A percentile compares a stretch with the other conserved stretches of the same genome.
Evolutionary conservation across 2,888 invertebrate species (phyloP).

Genomic region (Patella depressa): DNA sequence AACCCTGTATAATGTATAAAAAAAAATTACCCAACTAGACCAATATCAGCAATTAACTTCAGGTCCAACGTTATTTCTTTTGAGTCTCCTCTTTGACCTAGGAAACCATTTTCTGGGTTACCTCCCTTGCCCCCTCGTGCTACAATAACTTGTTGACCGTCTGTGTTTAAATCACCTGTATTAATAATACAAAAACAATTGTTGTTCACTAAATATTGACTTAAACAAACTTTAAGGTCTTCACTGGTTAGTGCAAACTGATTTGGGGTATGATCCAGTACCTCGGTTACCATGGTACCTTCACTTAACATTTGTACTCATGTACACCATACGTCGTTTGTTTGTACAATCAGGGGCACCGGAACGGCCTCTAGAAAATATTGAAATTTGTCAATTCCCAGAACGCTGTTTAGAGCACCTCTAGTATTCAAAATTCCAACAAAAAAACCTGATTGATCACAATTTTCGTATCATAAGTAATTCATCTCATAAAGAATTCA

Average conservation of each 20-base stretch:
- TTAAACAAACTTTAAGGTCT: neutral
- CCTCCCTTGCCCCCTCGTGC: constrained; percentile 82
- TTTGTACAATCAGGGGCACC: no score
- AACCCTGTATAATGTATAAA: neutral
- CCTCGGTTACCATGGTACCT: neutral
- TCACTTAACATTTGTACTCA: no score
- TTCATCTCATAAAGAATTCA: no score
- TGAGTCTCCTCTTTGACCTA: constrained; percentile 82
- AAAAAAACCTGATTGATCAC: no score
- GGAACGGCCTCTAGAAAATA: no score
- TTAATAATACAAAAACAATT: constrained; percentile 1
- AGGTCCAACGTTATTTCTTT: constrained; percentile 84
- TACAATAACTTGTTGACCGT: constrained; percentile 57
- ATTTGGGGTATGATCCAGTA: neutral
- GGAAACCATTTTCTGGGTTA: constrained; percentile 80
- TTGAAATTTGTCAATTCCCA: no score
- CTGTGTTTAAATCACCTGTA: constrained; percentile 62
- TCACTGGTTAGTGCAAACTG: neutral
- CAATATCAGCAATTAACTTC: constrained; percentile 94
- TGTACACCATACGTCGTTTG: no score
- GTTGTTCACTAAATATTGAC: neutral
- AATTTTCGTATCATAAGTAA: no score
- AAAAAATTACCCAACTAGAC: constrained; percentile 80
- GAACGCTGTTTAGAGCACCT: no score
- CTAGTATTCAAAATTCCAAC: no score